Base-by-base conservation (phyloP, 92 coral and sea anemone genomes). In the Actinernus sp. region DNA sequence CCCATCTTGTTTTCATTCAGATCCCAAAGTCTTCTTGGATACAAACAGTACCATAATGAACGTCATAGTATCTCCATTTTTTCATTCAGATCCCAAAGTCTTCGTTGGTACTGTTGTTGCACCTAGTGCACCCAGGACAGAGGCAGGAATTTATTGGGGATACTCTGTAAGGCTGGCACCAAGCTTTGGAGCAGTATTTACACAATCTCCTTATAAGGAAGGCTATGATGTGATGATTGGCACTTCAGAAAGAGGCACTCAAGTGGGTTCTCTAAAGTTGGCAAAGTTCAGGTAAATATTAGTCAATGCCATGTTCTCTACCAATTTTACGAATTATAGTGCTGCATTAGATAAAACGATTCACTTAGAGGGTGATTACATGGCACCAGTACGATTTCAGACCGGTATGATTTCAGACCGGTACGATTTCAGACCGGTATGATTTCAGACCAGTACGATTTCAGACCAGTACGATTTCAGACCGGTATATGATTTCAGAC, bases 101-200 rank as follows among this genome's bases (percentile, higher is more conserved):
- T 63, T 65, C 41, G 40, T 49, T 29, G 99, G 95, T 8, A 53
- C 70, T 55, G 99, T 87, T 4, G 96, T 95, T 33, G 58, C 99
- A 16, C 99, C 99, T 9, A 84, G 83, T 64, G 71, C 83, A 17
- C 99, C 99, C 3, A 83, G 97, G 23, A 85, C 87, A 43, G 67
- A 87, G 61, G 58, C 72, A 46, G 99, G 99, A 2, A 72, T 95
- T 2, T 95, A 95, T 76, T 95, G 99, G 98, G 99, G 99, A 8
- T 95, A 95, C 66, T 65, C 82, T 31, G 99, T 95, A 19, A 59
- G 99, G 23, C 69, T 95, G 12, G 97, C 99, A 1, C 63, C 93
- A 22, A 83, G 90, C 39, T 91, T 95, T 68, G 93, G 99, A 9
- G 87, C 92, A 3, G 96, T 95, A 19, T 95, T 95, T 61, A 95